Evolutionary conservation across 1,140 invertebrate species (phyloP).

Genomic region (Ceratina calcarata): DNA sequence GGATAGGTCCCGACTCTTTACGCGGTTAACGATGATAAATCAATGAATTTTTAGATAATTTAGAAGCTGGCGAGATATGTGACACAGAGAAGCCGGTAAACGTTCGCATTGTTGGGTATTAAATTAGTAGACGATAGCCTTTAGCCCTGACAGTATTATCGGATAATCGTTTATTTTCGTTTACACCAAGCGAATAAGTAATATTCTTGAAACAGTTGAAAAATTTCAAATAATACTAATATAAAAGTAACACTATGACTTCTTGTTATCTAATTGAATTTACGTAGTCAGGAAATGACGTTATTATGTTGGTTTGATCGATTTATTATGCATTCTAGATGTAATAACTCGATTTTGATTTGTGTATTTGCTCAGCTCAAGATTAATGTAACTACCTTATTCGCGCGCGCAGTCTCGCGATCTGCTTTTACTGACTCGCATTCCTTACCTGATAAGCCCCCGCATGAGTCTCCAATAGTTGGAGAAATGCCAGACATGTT

Average conservation of each 20-base stretch:
- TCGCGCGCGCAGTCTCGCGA: neutral
- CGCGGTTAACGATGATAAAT: neutral
- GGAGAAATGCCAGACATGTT: constrained; percentile 46
- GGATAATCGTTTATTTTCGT: neutral
- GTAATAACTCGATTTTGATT: constrained; percentile 25
- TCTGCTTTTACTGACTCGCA: constrained; percentile 39
- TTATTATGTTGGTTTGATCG: neutral
- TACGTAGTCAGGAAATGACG: neutral
- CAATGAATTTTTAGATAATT: neutral
- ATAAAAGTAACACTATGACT: neutral
- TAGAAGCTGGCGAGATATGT: neutral
- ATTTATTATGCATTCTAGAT: neutral
- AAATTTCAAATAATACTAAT: neutral
- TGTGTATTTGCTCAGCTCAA: constrained; percentile 16
- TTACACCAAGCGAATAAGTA: neutral
- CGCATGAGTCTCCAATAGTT: constrained; percentile 44
- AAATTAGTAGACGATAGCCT: neutral
- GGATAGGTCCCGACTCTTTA: neutral
- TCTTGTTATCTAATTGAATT: neutral
- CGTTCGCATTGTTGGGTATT: neutral
- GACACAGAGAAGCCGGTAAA: neutral
- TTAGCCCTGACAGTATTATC: neutral
- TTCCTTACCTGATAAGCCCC: constrained; percentile 55
- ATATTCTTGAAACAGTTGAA: neutral
- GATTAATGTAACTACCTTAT: constrained; percentile 42